Conservation (phyloP, 2,888 invertebrate species). For the Saturnia pavonia region DNA sequence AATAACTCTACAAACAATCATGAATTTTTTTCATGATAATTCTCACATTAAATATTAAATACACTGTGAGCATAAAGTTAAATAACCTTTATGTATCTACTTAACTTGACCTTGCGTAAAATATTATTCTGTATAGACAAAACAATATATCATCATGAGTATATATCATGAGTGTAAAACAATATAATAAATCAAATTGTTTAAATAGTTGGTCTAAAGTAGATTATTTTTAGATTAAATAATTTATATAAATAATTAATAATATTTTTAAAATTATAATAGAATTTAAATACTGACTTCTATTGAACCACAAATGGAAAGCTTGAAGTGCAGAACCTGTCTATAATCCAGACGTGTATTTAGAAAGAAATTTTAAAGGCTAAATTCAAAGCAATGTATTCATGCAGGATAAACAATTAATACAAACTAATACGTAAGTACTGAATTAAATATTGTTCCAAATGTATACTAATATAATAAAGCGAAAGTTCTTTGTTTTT, state of each 20-base stretch:
- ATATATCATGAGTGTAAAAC: background rate
- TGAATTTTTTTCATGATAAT: background rate
- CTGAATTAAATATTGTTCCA: too few species aligned
- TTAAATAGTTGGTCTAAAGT: background rate
- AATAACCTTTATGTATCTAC: background rate
- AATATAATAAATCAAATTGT: background rate
- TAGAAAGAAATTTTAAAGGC: too few species aligned
- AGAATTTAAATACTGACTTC: background rate
- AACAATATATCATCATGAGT: background rate
- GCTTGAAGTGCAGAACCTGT: too few species aligned
- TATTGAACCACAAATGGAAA: background rate
- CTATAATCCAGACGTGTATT: too few species aligned
- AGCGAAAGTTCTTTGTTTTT: too few species aligned
- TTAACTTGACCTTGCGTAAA: constrained; percentile 5
- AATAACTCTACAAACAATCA: background rate
- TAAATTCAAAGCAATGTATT: too few species aligned
- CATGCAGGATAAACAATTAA: too few species aligned
- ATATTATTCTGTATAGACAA: background rate
- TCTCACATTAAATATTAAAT: background rate
- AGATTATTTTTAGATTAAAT: background rate
- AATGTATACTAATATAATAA: too few species aligned
- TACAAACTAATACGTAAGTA: too few species aligned
- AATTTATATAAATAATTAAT: background rate
- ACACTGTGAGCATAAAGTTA: background rate
- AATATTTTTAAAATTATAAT: background rate